These are phyloP conservation scores for Betta splendens DNA, from an alignment of 2,797 vertebrate species.

Conservation along the genomic window DNA sequence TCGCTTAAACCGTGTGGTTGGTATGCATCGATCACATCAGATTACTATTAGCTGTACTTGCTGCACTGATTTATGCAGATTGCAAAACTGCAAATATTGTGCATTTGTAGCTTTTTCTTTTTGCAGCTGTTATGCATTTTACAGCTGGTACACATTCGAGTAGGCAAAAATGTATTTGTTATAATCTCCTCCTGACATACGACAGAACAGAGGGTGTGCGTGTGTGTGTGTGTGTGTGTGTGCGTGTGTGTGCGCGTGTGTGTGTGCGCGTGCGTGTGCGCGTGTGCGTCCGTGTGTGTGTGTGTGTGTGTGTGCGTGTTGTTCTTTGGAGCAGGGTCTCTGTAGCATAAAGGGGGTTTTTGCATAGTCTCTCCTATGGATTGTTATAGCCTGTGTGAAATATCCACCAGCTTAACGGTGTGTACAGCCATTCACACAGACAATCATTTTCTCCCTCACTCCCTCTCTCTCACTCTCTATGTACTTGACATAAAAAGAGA, in stretches of 20 bases:
- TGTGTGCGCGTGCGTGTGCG: too few relatives aligned
- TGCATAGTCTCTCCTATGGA: constrained; percentile 56
- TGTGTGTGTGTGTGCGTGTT: constrained; percentile 49
- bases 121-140: not conserved
- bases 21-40: constrained; percentile 7
- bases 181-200: too few relatives aligned
- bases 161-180: not conserved
- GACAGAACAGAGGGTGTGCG: not conserved
- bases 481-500: constrained; percentile 68
- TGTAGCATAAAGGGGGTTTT: constrained; percentile 45
- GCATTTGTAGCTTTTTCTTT: not conserved
- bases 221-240: too few relatives aligned
- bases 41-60: constrained; percentile 18
- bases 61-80: not conserved
- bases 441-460: constrained; percentile 44
- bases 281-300: too few relatives aligned
- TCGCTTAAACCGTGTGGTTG: constrained; percentile 26
- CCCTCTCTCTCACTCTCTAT: constrained; percentile 18
- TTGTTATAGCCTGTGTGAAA: constrained; percentile 56
- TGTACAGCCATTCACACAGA: constrained; percentile 63
- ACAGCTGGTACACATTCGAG: constrained; percentile 4
- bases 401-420: constrained; percentile 64
- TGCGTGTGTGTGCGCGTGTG: too few relatives aligned
- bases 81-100: not conserved
- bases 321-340: constrained; percentile 41